Conservation (phyloP, 2,113 vertebrate genomes). For the Oxygymnocypris stewartii region DNA sequence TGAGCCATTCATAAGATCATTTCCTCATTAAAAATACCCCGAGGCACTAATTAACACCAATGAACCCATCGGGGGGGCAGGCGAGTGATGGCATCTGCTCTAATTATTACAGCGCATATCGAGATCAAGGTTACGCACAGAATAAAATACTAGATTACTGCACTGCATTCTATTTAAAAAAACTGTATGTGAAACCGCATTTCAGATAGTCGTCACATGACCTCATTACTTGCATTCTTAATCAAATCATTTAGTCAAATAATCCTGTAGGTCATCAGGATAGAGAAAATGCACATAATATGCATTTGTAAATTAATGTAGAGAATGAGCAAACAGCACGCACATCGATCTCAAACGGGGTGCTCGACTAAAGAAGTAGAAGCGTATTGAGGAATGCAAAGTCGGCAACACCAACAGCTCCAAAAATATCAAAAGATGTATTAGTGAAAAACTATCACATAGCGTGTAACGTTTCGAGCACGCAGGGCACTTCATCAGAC, state of each 20-base stretch:
- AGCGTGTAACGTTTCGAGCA: too few relatives aligned
- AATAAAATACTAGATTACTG: neutral
- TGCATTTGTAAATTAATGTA: neutral
- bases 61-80: conserved; percentile 19
- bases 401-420: too few relatives aligned
- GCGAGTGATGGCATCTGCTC: conserved; percentile 10
- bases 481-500: too few relatives aligned
- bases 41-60: conserved; percentile 13
- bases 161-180: neutral
- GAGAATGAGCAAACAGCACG: too few relatives aligned
- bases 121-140: neutral
- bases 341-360: too few relatives aligned
- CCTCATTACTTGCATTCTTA: neutral
- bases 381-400: too few relatives aligned
- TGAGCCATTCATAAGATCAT: conserved; percentile 6
- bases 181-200: neutral
- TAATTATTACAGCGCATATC: conserved; percentile 32
- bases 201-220: neutral
- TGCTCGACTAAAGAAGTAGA: too few relatives aligned
- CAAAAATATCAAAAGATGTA: too few relatives aligned
- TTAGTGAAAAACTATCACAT: too few relatives aligned
- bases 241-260: neutral
- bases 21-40: conserved; percentile 49
- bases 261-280: neutral
- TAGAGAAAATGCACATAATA: neutral